Base-by-base conservation (phyloP, 2,113 vertebrate genomes). In the Toxotes chatareus region DNA sequence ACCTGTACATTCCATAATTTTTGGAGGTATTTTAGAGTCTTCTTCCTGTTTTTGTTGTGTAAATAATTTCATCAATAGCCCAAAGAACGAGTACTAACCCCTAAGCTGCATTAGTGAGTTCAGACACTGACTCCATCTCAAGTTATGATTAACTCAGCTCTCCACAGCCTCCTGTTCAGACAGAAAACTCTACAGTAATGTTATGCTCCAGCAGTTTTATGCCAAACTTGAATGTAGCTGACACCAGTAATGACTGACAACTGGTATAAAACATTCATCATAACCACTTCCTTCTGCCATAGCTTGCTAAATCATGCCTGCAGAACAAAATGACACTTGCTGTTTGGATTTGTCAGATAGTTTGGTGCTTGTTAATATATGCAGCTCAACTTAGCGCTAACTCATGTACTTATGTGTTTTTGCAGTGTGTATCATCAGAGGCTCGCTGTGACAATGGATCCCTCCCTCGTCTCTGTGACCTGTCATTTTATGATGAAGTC, bases 341-440 rank as follows among this genome's bases (percentile, higher is more conserved):
- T 56, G 23, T 27, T 64, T 75, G 78, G 8, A 61, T 4, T 44
- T 44, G 14, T 74, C 60, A 27, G 11, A 31, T 27, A 65, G 38
- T 59, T 60, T 42, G 17, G 16, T 4, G 1, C 5, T 60, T 86
- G 70, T 90, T 78, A 76, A 88, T 75, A 86, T 77, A n/a, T 81
- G 38, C 71, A 77, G 84, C 59, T 42, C 4, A 38, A 62, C 27
- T 21, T 8, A 13, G 17, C 23, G 56, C 38, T 73, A 38, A 83
- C 49, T 40, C 10, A 1, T 69, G 10, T 67, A 1, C 83, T 40
- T 74, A 0, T 74, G n/a, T 86, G 36, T 90, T 73, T 84, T 88
- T 85, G 9, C 95, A 97, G 97, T 91, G 95, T 95, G 94, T 89
- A 90, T 92, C 91, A 79, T 84, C 85, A 36, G 74, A 83, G 79